Evolutionary conservation across 2,113 vertebrate genomes (phyloP).

Genomic region (Notiomystis cincta): DNA sequence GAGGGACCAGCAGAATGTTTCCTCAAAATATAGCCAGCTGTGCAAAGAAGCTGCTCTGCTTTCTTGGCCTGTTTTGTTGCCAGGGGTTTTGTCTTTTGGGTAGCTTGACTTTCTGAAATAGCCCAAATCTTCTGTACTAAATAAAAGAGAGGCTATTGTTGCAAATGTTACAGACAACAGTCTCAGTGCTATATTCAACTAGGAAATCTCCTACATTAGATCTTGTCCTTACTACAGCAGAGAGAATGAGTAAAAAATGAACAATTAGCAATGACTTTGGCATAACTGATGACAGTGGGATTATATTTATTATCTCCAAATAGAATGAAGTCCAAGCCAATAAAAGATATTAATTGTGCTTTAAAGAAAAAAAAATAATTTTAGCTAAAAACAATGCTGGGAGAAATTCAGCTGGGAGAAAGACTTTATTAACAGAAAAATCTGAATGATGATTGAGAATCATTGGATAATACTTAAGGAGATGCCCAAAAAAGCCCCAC

Average conservation of each 20-base stretch:
- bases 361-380: not conserved
- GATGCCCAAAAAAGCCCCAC: not conserved
- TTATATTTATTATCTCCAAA: constrained; percentile 20
- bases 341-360: not conserved
- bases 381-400: constrained; percentile 24
- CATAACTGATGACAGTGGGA: not conserved
- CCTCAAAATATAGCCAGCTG: not conserved
- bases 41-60: not conserved
- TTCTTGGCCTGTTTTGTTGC: not conserved
- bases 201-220: not conserved
- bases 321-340: not conserved
- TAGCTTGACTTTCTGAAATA: not conserved
- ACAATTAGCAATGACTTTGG: not conserved
- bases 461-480: constrained; percentile 4
- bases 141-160: not conserved
- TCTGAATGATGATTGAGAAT: constrained; percentile 1
- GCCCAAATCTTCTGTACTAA: not conserved
- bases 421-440: constrained; percentile 10
- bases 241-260: not conserved
- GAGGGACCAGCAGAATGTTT: not conserved
- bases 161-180: not conserved
- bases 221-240: not conserved
- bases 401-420: constrained; percentile 9
- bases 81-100: not conserved
- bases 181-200: not conserved